Base-by-base conservation (phyloP, 2,797 vertebrate genomes). In the Falco biarmicus region DNA sequence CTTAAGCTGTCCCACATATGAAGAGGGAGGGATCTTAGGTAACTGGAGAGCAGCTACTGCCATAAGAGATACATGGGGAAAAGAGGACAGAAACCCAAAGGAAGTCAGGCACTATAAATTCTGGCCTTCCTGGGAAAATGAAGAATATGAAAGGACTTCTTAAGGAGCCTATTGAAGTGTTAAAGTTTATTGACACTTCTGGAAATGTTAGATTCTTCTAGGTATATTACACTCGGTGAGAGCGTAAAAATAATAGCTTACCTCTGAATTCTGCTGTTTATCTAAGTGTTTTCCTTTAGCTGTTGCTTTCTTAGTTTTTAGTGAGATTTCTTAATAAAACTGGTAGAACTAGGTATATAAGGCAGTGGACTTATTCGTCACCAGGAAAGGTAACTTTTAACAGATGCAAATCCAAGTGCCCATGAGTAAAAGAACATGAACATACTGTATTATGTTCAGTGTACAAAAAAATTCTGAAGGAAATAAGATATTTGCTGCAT, bases 11-110 rank as follows among this genome's bases (percentile, higher is more conserved):
- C 39, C 8, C 7, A 31, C 5, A 0, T 53, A 19, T 43, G 47
- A 69, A 88, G 29, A 73, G 34, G 20, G 29, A 75, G 24, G 22
- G 39, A 65, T 18, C 54, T 56, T 25, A 26, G 21, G 22, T 82
- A 41, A 73, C 19, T 0, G 0, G 34, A 64, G 28, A 51, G 19
- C 10, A 56, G 28, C 9, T 41, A 6, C 54, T 69, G 37, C 3
- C 0, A 5, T 59, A 65, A 65, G 39, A 37, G n/a, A 76, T 28
- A 24, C 3, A 5, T 0, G 13, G 41, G 15, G 26, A 69, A 66
- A 29, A 64, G 47, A 34, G 13, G n/a, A 53, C 28, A 75, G 51
- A 85, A 70, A 77, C 66, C 26, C 48, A 70, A 11, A 81, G 48
- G 1, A 70, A 65, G 25, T 37, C n/a, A 56, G 13, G 6, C 34